Conservation (phyloP, 1,140 invertebrate genomes). For the Pachyrhynchus sulphureomaculatus region DNA sequence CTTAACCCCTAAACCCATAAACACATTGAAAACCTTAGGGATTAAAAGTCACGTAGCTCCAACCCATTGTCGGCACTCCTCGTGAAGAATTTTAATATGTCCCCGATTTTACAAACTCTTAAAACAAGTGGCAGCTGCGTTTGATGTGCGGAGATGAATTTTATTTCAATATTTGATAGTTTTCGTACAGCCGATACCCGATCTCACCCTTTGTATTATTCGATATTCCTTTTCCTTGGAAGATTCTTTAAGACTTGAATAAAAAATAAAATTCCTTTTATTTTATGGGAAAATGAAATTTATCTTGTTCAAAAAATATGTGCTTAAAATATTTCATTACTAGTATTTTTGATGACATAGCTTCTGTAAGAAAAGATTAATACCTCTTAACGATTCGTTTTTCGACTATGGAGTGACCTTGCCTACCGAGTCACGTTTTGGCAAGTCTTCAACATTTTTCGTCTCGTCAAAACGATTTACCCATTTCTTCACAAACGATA, state of each 20-base stretch:
- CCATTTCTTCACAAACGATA: too few relatives aligned
- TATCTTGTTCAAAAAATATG: too few relatives aligned
- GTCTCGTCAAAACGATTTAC: too few relatives aligned
- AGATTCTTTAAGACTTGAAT: background rate
- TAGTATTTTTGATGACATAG: too few relatives aligned
- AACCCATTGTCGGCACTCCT: constrained; percentile 40
- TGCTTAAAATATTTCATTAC: too few relatives aligned
- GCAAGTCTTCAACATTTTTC: too few relatives aligned
- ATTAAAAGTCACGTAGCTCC: constrained; percentile 26
- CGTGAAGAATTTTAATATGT: constrained; percentile 49
- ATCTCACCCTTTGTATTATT: constrained; percentile 35
- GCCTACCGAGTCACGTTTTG: too few relatives aligned
- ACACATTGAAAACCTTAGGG: constrained; percentile 12
- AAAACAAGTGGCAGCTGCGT: constrained; percentile 51
- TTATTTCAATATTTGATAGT: constrained; percentile 54
- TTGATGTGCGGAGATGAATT: constrained; percentile 52
- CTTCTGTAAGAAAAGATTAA: too few relatives aligned
- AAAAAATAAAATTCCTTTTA: constrained; percentile 5
- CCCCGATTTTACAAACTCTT: constrained; percentile 50
- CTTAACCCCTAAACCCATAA: constrained; percentile 26
- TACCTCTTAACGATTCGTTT: too few relatives aligned
- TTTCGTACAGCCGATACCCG: constrained; percentile 43
- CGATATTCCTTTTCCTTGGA: constrained; percentile 35
- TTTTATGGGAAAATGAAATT: background rate
- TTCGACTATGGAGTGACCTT: too few relatives aligned